These are phyloP conservation scores for Fundulus diaphanus DNA, from an alignment of 2,797 vertebrate genomes.

Conservation along the genomic window DNA sequence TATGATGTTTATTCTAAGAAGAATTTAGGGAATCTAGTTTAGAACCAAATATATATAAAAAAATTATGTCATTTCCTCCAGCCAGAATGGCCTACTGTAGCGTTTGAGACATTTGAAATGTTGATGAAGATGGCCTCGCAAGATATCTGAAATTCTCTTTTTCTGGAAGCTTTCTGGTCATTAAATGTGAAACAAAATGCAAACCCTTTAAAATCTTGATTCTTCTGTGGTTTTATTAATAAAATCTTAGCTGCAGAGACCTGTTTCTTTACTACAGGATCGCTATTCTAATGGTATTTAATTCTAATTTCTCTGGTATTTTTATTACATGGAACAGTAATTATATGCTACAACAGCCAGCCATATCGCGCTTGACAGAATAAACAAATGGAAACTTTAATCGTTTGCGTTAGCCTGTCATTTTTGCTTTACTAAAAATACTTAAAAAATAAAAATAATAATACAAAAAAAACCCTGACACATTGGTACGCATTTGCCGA, in stretches of 20 bases:
- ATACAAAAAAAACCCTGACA: background rate
- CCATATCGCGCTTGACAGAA: background rate
- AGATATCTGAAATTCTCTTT: background rate
- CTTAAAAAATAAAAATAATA: background rate
- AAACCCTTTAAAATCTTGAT: background rate
- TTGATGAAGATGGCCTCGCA: background rate
- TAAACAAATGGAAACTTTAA: background rate
- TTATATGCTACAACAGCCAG: background rate
- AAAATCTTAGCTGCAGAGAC: background rate
- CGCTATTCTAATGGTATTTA: too few species aligned
- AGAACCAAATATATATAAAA: too few species aligned
- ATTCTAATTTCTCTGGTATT: too few species aligned
- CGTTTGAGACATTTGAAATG: too few species aligned
- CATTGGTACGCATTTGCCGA: constrained; percentile 16
- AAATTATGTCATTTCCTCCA: too few species aligned
- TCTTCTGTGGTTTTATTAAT: background rate
- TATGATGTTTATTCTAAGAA: too few species aligned
- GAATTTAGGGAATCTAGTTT: too few species aligned
- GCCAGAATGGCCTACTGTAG: too few species aligned
- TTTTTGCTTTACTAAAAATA: constrained; percentile 25
- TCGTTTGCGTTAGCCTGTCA: background rate
- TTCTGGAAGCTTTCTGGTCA: background rate
- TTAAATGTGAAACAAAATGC: background rate
- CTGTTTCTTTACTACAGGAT: too few species aligned
- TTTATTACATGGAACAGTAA: too few species aligned